phyloP scores from a whole-genome alignment of 2,113 vertebrate genomes.

The Alethe diademata region DNA sequence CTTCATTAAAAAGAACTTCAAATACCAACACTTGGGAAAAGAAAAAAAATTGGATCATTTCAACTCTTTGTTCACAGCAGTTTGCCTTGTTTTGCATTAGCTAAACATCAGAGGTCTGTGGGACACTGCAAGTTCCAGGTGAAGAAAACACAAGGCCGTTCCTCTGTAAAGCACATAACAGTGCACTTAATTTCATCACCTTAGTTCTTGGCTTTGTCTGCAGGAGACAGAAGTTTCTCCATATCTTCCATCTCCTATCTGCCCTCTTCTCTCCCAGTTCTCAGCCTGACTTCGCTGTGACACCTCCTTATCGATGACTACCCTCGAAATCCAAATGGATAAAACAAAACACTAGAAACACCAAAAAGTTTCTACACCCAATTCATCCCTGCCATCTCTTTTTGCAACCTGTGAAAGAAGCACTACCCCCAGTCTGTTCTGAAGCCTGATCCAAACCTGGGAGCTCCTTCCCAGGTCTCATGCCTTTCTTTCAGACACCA shows the following conservation, averaged over 20 bases:
- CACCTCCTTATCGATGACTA: background rate
- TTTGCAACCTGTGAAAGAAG: background rate
- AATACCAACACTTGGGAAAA: background rate
- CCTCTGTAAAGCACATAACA: background rate
- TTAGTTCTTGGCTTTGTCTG: no score
- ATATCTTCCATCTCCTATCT: background rate
- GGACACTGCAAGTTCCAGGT: background rate
- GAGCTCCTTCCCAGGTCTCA: background rate
- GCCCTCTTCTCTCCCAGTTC: background rate
- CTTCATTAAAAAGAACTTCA: constrained; percentile 2
- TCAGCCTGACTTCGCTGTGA: background rate
- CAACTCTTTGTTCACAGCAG: background rate
- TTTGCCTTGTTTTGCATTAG: background rate
- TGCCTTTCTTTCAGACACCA: background rate
- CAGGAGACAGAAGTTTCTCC: background rate
- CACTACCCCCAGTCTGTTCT: background rate
- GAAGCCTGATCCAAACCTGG: background rate
- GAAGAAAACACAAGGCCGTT: background rate
- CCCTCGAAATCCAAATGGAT: background rate
- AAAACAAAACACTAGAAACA: background rate
- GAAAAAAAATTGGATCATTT: background rate
- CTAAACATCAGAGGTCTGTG: background rate
- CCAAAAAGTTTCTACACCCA: background rate
- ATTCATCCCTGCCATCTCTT: background rate
- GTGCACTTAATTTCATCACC: background rate